Evolutionary conservation across 2,888 invertebrate species (phyloP).

Genomic region (Crocallis elinguaria): DNA sequence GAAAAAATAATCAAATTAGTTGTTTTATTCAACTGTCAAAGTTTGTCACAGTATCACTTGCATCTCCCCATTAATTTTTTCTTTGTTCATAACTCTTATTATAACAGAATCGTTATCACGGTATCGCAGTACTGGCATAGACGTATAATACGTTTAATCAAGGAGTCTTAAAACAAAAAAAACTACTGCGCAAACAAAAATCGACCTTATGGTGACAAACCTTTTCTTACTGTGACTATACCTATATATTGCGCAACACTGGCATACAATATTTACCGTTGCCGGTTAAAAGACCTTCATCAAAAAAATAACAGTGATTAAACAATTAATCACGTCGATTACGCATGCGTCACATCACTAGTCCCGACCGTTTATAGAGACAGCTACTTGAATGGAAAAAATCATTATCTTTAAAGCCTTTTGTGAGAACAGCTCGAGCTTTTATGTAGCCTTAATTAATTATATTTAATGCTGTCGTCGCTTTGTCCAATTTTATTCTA

Average conservation of each 20-base stretch:
- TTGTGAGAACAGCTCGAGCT: conserved; percentile 56
- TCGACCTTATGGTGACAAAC: too few species aligned
- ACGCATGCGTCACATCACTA: conserved; percentile 68
- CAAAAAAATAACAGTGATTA: conserved; percentile 43
- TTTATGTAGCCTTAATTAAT: conserved; percentile 75
- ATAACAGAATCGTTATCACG: too few species aligned
- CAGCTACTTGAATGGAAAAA: conserved; percentile 69
- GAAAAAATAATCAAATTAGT: too few species aligned
- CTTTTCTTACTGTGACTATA: too few species aligned
- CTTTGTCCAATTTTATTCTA: conserved; percentile 25
- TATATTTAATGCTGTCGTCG: conserved; percentile 66
- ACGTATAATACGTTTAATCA: too few species aligned
- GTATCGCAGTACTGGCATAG: too few species aligned
- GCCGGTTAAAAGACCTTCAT: conserved; percentile 28
- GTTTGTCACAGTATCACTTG: too few species aligned
- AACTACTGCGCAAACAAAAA: too few species aligned
- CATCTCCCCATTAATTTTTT: too few species aligned
- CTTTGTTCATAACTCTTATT: too few species aligned
- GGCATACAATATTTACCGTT: conserved; percentile 20
- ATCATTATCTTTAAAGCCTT: conserved; percentile 58
- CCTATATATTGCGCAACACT: conserved; percentile 4
- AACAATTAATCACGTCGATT: conserved; percentile 65
- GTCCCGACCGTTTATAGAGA: conserved; percentile 64
- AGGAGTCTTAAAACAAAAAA: too few species aligned
- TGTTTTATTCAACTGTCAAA: too few species aligned